phyloP scores from a whole-genome alignment of 2,888 invertebrate genomes.

The Drymonia ruficornis region DNA sequence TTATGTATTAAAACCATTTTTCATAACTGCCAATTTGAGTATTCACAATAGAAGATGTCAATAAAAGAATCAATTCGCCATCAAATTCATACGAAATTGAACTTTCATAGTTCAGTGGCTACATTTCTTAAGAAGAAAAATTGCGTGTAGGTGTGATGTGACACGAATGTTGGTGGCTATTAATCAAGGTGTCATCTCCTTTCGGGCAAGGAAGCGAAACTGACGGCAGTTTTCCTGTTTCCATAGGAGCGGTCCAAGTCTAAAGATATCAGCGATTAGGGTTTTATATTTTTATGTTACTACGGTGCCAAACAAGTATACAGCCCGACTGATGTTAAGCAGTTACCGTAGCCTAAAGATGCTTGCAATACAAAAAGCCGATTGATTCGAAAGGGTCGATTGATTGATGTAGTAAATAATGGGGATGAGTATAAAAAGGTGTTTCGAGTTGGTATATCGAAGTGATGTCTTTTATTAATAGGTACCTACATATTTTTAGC shows the following conservation, averaged over 20 bases:
- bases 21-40: too few species aligned
- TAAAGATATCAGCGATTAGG: constrained; percentile 9
- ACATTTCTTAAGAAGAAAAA: constrained; percentile 69
- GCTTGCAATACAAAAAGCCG: too few species aligned
- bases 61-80: constrained; percentile 1
- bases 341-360: too few species aligned
- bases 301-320: too few species aligned
- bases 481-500: too few species aligned
- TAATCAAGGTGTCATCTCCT: constrained; percentile 77
- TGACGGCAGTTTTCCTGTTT: constrained; percentile 58
- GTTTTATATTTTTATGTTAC: background rate
- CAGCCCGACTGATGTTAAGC: too few species aligned
- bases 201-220: constrained; percentile 51
- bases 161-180: constrained; percentile 68
- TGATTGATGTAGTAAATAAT: too few species aligned
- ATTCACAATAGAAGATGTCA: background rate
- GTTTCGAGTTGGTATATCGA: too few species aligned
- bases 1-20: too few species aligned
- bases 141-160: constrained; percentile 63
- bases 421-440: too few species aligned
- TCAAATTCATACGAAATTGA: constrained; percentile 17
- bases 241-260: constrained; percentile 22
- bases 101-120: constrained; percentile 22
- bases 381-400: too few species aligned
- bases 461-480: too few species aligned